phyloP scores from a whole-genome alignment of 1,140 invertebrate species.

The Drosophila takahashii region DNA sequence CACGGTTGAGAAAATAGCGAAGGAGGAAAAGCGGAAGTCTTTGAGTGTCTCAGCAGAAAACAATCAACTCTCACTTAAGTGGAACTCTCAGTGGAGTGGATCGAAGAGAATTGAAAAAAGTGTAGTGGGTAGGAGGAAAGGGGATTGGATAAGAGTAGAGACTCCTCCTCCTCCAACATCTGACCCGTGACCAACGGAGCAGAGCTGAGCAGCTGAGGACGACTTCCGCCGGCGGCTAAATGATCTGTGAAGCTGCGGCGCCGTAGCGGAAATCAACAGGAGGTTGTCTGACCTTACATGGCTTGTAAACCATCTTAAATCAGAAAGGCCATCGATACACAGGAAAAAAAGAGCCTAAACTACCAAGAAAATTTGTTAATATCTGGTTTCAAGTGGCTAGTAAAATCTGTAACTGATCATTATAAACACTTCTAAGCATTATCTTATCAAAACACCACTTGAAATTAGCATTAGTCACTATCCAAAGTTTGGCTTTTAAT shows the following conservation, averaged over 20 bases:
- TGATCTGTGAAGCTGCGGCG: slow-evolving; percentile 49
- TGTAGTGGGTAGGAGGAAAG: background rate
- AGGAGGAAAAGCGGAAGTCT: slow-evolving; percentile 12
- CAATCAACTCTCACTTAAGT: slow-evolving; percentile 46
- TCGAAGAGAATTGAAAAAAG: slow-evolving; percentile 8
- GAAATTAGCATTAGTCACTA: slow-evolving; percentile 8
- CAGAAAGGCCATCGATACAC: slow-evolving; percentile 13
- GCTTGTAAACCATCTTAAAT: background rate
- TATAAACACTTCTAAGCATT: background rate
- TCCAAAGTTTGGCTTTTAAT: too few relatives aligned
- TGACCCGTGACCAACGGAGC: slow-evolving; percentile 39
- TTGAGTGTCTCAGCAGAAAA: slow-evolving; percentile 17
- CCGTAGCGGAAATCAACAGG: slow-evolving; percentile 40
- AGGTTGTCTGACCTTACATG: slow-evolving; percentile 34
- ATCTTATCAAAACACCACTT: slow-evolving; percentile 9
- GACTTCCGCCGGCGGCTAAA: slow-evolving; percentile 51
- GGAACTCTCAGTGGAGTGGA: slow-evolving; percentile 16
- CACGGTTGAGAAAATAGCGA: slow-evolving; percentile 1
- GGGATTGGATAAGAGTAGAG: background rate
- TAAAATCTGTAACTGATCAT: too few relatives aligned
- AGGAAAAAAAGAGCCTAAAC: slow-evolving; percentile 6
- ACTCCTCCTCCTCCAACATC: background rate
- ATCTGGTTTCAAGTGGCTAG: too few relatives aligned
- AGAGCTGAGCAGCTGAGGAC: slow-evolving; percentile 29
- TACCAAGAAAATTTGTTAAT: background rate